A percentile compares a stretch with the other conserved stretches of the same genome.
phyloP scores from a whole-genome alignment of 1,140 invertebrate genomes.

The Colletes latitarsis region DNA sequence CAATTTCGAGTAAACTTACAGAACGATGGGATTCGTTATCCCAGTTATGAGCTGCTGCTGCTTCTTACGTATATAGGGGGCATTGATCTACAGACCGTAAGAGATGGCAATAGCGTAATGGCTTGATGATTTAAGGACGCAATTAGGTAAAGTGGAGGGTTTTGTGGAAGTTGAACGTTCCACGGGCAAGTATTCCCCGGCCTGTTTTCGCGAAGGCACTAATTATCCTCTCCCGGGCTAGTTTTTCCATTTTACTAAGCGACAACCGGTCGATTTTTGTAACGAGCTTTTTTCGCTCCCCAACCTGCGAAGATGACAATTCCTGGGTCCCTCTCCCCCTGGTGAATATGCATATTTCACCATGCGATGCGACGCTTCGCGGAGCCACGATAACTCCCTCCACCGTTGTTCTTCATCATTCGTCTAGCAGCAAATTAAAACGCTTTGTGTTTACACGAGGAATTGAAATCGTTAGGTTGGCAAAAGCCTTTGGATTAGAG shows the following conservation, averaged over 20 bases:
- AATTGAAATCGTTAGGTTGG: background rate
- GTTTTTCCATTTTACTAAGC: constrained; percentile 39
- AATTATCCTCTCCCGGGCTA: constrained; percentile 52
- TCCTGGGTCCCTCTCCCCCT: background rate
- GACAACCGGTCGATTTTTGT: constrained; percentile 46
- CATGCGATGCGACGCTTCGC: background rate
- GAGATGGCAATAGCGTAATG: constrained; percentile 67
- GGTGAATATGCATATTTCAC: constrained; percentile 35
- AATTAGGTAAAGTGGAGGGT: constrained; percentile 67
- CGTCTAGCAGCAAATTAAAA: constrained; percentile 10
- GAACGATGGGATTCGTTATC: constrained; percentile 56
- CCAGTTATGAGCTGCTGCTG: constrained; percentile 47
- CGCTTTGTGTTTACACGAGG: background rate
- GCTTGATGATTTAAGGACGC: constrained; percentile 65
- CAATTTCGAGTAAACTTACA: constrained; percentile 47
- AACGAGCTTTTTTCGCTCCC: constrained; percentile 35
- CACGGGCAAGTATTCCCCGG: constrained; percentile 50
- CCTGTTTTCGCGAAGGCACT: constrained; percentile 64
- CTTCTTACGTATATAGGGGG: constrained; percentile 45
- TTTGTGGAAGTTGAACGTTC: constrained; percentile 60
- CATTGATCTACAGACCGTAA: constrained; percentile 54
- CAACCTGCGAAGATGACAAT: constrained; percentile 32
- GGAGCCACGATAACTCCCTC: background rate
- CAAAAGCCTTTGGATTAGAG: too few relatives aligned
- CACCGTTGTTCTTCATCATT: constrained; percentile 24